phyloP scores from a whole-genome alignment of 2,888 invertebrate species.

The Ectropis crepuscularia region DNA sequence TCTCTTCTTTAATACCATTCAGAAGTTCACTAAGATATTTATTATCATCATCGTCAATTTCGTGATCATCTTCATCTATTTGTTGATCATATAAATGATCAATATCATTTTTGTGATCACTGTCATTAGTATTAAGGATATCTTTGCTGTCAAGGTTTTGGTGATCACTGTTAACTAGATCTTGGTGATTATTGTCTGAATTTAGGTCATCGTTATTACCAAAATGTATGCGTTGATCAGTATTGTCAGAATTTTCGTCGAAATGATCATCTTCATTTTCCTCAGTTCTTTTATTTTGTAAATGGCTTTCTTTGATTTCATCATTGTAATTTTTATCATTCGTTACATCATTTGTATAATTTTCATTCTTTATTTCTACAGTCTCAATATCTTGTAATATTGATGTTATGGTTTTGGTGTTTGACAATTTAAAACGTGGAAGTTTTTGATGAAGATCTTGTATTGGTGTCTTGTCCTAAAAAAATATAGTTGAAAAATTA shows the following conservation, averaged over 20 bases:
- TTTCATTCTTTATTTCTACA: constrained; percentile 23
- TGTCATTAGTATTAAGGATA: neutral
- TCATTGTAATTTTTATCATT: constrained; percentile 8
- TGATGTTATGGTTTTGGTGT: constrained; percentile 1
- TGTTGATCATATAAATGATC: neutral
- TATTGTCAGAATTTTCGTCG: no score
- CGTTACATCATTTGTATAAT: neutral
- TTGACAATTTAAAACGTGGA: constrained; percentile 11
- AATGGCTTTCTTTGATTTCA: neutral
- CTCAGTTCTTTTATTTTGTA: neutral
- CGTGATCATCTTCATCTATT: neutral
- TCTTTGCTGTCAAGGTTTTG: neutral
- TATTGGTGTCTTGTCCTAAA: constrained; percentile 25
- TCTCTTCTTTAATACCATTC: constrained; percentile 16
- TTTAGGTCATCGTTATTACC: neutral
- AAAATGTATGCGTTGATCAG: no score
- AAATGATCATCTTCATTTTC: no score
- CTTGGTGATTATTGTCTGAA: neutral
- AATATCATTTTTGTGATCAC: constrained; percentile 2
- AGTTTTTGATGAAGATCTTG: constrained; percentile 21
- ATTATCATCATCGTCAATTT: constrained; percentile 24
- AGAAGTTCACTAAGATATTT: constrained; percentile 23
- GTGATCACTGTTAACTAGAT: neutral
- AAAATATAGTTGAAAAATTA: neutral
- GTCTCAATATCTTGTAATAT: neutral